Evolutionary conservation across 2,113 vertebrate genomes (phyloP).

Genomic region (Cariama cristata): DNA sequence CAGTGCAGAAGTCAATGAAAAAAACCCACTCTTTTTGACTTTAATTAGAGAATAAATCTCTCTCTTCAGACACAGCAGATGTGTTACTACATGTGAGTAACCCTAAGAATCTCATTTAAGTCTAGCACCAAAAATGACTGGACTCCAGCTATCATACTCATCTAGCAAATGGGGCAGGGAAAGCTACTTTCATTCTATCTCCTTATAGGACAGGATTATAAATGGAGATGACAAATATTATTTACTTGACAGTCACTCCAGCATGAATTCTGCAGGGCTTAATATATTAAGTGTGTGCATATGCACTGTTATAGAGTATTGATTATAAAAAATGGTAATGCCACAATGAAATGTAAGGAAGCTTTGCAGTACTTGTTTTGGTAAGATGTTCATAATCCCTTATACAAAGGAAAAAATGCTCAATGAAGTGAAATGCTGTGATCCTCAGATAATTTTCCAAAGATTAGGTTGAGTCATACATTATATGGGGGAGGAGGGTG

Average conservation of each 20-base stretch:
- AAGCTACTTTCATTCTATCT: not conserved
- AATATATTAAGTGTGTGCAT: not conserved
- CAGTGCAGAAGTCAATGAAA: not conserved
- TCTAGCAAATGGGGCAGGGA: slow-evolving; percentile 29
- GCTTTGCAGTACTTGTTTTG: not conserved
- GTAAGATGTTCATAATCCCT: not conserved
- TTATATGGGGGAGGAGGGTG: not conserved
- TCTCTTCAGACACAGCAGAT: not conserved
- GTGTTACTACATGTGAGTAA: not conserved
- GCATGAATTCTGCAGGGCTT: not conserved
- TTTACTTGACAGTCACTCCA: not conserved
- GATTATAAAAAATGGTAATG: not conserved
- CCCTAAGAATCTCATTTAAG: not conserved
- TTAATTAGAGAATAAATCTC: slow-evolving; percentile 21
- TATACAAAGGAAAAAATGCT: not conserved
- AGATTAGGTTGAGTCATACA: not conserved
- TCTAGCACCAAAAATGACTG: not conserved
- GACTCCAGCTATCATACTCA: not conserved
- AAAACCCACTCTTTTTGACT: not conserved
- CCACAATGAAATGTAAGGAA: not conserved
- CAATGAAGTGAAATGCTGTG: not conserved
- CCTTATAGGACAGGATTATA: not conserved
- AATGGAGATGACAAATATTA: slow-evolving; percentile 2
- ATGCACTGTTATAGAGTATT: not conserved
- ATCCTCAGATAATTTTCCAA: not conserved